Conservation (phyloP, 2,113 vertebrate genomes). For the Oncorhynchus tshawytscha region DNA sequence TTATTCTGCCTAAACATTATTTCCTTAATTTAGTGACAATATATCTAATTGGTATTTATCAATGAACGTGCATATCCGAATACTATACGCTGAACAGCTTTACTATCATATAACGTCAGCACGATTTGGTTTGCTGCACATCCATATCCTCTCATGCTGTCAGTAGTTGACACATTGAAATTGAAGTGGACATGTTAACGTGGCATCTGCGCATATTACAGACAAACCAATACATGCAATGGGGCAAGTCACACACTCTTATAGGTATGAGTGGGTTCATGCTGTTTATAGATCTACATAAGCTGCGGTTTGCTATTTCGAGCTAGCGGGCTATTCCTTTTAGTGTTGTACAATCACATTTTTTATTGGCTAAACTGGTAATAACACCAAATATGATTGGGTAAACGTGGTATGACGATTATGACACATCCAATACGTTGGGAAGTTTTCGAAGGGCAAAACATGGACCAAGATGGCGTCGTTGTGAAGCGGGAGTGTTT, state of each 20-base stretch:
- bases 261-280: too few species aligned
- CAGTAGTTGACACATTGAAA: neutral
- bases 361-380: slow-evolving; percentile 11
- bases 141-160: slow-evolving; percentile 16
- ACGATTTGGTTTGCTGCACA: too few species aligned
- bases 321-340: neutral
- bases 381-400: slow-evolving; percentile 28
- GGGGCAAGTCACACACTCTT: too few species aligned
- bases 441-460: slow-evolving; percentile 14
- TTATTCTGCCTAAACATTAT: slow-evolving; percentile 67
- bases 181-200: neutral
- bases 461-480: too few species aligned
- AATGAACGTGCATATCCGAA: neutral
- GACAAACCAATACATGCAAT: too few species aligned
- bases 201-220: slow-evolving; percentile 4
- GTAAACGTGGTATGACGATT: neutral
- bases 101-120: neutral
- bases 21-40: neutral
- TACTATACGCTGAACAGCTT: neutral
- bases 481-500: too few species aligned
- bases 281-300: neutral
- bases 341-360: neutral
- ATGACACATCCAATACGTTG: slow-evolving; percentile 28
- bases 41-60: neutral
- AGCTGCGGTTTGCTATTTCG: neutral